Evolutionary conservation across 1,140 invertebrate species (phyloP), one percentile per base, ranked within the genome.

Genomic region (Andrena cerasifolii): DNA sequence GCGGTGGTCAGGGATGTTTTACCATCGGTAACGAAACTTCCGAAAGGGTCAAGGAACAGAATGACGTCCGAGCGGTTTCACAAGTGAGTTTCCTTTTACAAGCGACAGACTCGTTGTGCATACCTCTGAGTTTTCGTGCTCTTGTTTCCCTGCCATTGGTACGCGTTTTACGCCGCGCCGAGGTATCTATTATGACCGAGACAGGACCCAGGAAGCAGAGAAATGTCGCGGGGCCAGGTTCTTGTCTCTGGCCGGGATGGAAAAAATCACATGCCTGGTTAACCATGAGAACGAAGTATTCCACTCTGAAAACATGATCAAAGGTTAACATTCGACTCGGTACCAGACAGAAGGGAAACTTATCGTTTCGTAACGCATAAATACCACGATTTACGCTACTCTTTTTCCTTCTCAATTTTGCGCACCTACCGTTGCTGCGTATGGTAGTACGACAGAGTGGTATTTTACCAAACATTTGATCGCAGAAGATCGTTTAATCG

Each of bases 51-150:
- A 33, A 31, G n/a, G 16, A 51, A 33, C 72, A 90, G 80, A 61
- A 92, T 92, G 91, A 89, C 90, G 78, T 89, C 90, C 74, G 91
- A 92, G 43, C 88, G 91, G 79, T 92, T 92, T 89, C 90, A 92
- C 87, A 91, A 91, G 91, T 92, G 88, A 91, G 90, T 91, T 70
- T 63, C 75, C 58, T 67, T 68, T 68, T 54, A 40, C 36, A 7
- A 47, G 40, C 8, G 45, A 47, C 51, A 49, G 33, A 53, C 31
- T 70, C 45, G 36, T 40, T 40, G 36, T 65, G 10, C 40, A 43
- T 40, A 75, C 12, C 51, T 26, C n/a, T 43, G 18, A 45, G 36
- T 45, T 78, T 70, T 78, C 58, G 33, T 66, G 45, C 54, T 84
- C 40, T 74, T 79, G 26, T 84, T 83, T 76, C 36, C 10, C 16